Base-by-base conservation (phyloP, 37 sponge, comb jelly and placozoan species). In the Lycopodina hypogea region DNA sequence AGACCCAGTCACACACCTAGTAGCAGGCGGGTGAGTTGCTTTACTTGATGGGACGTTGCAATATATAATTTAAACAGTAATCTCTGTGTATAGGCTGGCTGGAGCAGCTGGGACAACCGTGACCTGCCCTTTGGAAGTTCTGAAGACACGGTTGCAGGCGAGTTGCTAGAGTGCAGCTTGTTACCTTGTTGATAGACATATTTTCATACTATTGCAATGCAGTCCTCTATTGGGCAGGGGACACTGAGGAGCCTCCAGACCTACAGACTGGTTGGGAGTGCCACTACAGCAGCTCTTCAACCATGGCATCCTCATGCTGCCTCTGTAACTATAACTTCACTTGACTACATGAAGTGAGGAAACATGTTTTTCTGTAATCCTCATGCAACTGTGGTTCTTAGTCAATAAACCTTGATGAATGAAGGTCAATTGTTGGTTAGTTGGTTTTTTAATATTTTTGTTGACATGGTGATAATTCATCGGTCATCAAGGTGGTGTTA, bases 111-210 rank as follows among this genome's bases (percentile, higher is more conserved):
- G 93, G 26, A 91, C 95, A 8, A 67, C 84, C 9, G 79, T 83
- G 14, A 97, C 98, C 12, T 90, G 84, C 56, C 98, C 98, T 48
- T 40, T 97, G 72, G 94, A 94, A 30, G 94, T 97, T 21, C 51
- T 97, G 38, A 97, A 97, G 68, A 93, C 94, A 0, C 75, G 98
- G 18, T 58, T 97, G 26, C 98, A 97, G 90, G 85, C 77, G 53
- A 23, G 34, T 33, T 57, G 8, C 33, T 19, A 11, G 41, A 12
- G 28, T 14, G 3, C 26, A 3, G 39, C 18, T 22, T 59, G 77
- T 17, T 1, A 56, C 19, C 39, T 8, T 28, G 4, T 59, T 37
- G 48, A 33, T 3, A 41, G 75, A 42, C 8, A 52, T 24, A 21
- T 26, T 53, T 9, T 76, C 8, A 59, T 23, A 3, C 3, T 59